A percentile compares a stretch with the other conserved stretches of the same genome.
phyloP scores from a whole-genome alignment of 2,888 invertebrate genomes.

The Coenonympha glycerion region DNA sequence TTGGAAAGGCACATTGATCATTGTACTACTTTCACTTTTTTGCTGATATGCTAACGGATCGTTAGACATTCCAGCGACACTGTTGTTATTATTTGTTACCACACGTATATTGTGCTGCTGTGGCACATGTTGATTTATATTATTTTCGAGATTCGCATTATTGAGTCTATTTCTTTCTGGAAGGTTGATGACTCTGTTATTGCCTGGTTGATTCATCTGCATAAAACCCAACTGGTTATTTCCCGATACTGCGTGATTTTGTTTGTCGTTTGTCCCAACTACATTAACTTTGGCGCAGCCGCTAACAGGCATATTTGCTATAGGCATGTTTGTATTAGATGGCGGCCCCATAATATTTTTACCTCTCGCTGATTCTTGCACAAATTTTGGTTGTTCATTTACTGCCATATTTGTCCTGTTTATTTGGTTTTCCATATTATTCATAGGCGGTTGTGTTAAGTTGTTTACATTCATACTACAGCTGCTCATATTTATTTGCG shows the following conservation, averaged over 20 bases:
- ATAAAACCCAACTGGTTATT: constrained; percentile 67
- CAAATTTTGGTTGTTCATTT: constrained; percentile 58
- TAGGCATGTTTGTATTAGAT: constrained; percentile 46
- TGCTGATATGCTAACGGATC: constrained; percentile 64
- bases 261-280: constrained; percentile 57
- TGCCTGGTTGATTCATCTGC: constrained; percentile 67
- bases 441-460: constrained; percentile 49
- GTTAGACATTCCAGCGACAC: constrained; percentile 47
- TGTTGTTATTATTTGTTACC: constrained; percentile 60
- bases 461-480: constrained; percentile 58
- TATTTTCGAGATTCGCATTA: constrained; percentile 54
- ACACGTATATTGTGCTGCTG: constrained; percentile 70
- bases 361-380: constrained; percentile 58
- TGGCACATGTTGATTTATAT: constrained; percentile 58
- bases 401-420: constrained; percentile 52
- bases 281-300: constrained; percentile 66
- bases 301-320: constrained; percentile 37
- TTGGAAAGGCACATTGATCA: constrained; percentile 72
- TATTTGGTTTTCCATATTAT: constrained; percentile 55
- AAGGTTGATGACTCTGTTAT: constrained; percentile 65
- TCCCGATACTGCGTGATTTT: constrained; percentile 60
- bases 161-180: constrained; percentile 63
- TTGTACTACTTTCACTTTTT: constrained; percentile 62
- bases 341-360: constrained; percentile 65
- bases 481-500: constrained; percentile 64